Base-by-base conservation (phyloP, 2,797 vertebrate genomes). In the Caiman crocodilus region DNA sequence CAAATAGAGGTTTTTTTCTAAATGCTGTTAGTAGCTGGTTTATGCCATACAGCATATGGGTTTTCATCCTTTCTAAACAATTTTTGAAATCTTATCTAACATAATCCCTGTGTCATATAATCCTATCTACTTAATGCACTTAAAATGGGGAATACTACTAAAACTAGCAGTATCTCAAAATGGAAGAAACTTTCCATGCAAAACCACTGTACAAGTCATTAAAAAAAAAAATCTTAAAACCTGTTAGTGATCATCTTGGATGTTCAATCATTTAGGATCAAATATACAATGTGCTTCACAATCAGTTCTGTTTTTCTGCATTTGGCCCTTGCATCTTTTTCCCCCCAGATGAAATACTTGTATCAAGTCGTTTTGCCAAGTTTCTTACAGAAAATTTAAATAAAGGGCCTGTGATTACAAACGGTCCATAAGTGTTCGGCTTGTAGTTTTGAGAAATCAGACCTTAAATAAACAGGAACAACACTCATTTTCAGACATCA, bases 101-200 rank as follows among this genome's bases (percentile, higher is more conserved):
- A 50, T 97, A 97, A 97, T 97, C 95, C 95, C 87, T 75, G 42
- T 71, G 92, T 92, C 88, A 92, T 79, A 88, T 95, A 97, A 97
- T 96, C 95, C 95, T 94, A 92, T 90, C 93, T 94, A 76, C 90
- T 93, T 90, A 94, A 95, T 90, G 50, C 82, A 95, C 84, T 95
- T 94, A 84, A 74, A 63, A 13, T 21, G 76, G 79, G 65, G 21
- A 82, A 84, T 91, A 93, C 81, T 0, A 1, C 92, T 90, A 79
- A 64, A 96, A 89, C 74, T 55, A 86, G 61, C 74, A 71, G 18
- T 73, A 93, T 67, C 79, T 89, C 91, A 75, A 90, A 96, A 91
- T 65, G 71, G 94, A 94, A 93, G 79, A 84, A 60, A 35, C 75
- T 92, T 88, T 11, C 56, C 57, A 79, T 91, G 92, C 67, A 79